phyloP scores from a whole-genome alignment of 2,888 invertebrate species.

The Eupithecia pulchellata region DNA sequence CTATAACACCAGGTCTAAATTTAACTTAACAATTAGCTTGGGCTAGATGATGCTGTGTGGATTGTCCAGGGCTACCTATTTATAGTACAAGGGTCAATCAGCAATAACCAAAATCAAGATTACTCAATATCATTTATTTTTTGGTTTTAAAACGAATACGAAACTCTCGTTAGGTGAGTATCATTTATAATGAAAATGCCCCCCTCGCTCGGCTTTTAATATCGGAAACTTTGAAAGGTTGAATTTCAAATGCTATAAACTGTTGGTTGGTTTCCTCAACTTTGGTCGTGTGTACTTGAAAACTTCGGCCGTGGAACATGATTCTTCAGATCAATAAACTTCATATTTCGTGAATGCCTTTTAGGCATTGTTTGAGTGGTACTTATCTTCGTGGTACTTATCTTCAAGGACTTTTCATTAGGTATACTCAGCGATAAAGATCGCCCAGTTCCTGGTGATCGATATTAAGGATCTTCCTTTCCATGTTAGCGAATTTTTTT shows the following conservation, averaged over 20 bases:
- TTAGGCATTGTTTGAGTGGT: neutral
- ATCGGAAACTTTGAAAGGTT: conserved; percentile 60
- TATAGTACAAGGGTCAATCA: too few relatives aligned
- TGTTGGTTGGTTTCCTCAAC: conserved; percentile 52
- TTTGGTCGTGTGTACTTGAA: conserved; percentile 53
- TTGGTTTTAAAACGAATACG: neutral
- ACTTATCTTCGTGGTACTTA: neutral
- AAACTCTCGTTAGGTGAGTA: neutral
- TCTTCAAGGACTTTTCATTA: neutral
- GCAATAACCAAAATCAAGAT: too few relatives aligned
- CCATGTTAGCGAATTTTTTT: too few relatives aligned
- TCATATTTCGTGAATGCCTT: neutral
- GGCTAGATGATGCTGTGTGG: too few relatives aligned
- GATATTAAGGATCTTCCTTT: too few relatives aligned
- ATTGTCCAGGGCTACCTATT: too few relatives aligned
- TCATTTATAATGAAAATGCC: neutral
- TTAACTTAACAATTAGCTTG: too few relatives aligned
- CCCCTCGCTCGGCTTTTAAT: conserved; percentile 57
- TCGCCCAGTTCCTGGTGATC: neutral
- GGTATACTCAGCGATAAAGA: neutral
- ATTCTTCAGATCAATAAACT: conserved; percentile 57
- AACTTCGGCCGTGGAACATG: conserved; percentile 57
- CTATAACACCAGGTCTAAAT: too few relatives aligned
- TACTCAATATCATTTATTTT: neutral
- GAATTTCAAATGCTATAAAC: conserved; percentile 71